phyloP scores from a whole-genome alignment of 2,113 vertebrate species.

The Gobio gobio region DNA sequence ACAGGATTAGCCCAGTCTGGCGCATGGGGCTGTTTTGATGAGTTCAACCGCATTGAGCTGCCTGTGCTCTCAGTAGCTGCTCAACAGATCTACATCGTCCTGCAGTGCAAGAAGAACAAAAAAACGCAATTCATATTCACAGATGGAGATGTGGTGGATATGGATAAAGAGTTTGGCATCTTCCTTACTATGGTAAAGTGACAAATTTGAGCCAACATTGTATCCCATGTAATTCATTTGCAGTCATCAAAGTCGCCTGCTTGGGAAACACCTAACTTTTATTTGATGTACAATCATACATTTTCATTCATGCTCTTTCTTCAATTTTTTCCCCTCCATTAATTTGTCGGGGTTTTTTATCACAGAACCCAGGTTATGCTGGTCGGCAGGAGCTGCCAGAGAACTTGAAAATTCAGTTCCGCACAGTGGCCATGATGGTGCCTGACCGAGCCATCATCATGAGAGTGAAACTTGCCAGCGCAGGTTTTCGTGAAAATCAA shows the following conservation, averaged over 20 bases:
- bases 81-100: constrained; percentile 90
- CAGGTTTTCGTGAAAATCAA: constrained; percentile 88
- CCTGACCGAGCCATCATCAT: constrained; percentile 93
- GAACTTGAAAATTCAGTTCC: constrained; percentile 90
- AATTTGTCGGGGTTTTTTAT: background rate
- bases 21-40: constrained; percentile 93
- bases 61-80: constrained; percentile 90
- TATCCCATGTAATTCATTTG: background rate
- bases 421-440: constrained; percentile 92
- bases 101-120: constrained; percentile 88
- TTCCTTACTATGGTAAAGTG: constrained; percentile 90
- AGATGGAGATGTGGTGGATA: constrained; percentile 87
- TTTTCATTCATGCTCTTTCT: background rate
- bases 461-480: constrained; percentile 91
- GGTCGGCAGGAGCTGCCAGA: constrained; percentile 91
- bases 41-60: constrained; percentile 92
- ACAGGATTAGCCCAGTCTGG: constrained; percentile 90
- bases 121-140: constrained; percentile 88
- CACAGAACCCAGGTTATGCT: constrained; percentile 90
- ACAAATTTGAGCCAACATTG: background rate
- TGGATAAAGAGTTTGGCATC: constrained; percentile 92
- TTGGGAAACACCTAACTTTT: background rate
- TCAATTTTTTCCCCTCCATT: background rate
- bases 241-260: background rate
- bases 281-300: background rate